Base-by-base conservation (phyloP, 2,888 invertebrate species). In the Falcaria lacertinaria region DNA sequence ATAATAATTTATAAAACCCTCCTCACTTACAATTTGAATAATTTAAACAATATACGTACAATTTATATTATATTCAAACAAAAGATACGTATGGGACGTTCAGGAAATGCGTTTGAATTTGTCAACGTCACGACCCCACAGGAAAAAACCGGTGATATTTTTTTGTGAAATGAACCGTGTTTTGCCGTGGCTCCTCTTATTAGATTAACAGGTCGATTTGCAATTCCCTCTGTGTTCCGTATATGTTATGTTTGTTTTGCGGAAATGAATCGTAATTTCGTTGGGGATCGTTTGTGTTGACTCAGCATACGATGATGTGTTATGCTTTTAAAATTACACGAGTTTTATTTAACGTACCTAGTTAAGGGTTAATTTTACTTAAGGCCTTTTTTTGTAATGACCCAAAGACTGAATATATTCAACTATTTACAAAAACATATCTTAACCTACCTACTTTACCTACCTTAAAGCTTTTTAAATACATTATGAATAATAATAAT, bases 131-230 rank as follows among this genome's bases (percentile, higher is more conserved):
- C 60, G 59, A 75, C 80, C 79, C 71, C 48, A 33, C 13, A 13
- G 17, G 16, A 42, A 48, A 46, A 70, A 74, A 78, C 69, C 69
- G 61, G 64, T 69, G 76, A 78, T 80, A 85, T 87, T 87, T 80
- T 86, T 88, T 80, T 76, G 72, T 65, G 84, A 88, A 88, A 88
- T 88, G 88, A 88, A 85, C 80, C 86, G 86, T 86, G 76, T 70
- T 28, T 11, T 79, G 78, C 71, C 64, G 59, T 49, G 71, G 72
- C 66, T 69, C 64, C 83, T 75, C 80, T 86, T 87, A 89, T 89
- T 89, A 87, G 88, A 89, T 89, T 88, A 89, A 82, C 88, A 82
- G 85, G 86, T 76, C 85, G 84, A 87, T 89, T 88, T 88, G 81
- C 84, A 86, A 89, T 87, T 89, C 88, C 71, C 82, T 88, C 74